Conservation (phyloP, 1,140 invertebrate genomes). For the Bicyclus anynana region DNA sequence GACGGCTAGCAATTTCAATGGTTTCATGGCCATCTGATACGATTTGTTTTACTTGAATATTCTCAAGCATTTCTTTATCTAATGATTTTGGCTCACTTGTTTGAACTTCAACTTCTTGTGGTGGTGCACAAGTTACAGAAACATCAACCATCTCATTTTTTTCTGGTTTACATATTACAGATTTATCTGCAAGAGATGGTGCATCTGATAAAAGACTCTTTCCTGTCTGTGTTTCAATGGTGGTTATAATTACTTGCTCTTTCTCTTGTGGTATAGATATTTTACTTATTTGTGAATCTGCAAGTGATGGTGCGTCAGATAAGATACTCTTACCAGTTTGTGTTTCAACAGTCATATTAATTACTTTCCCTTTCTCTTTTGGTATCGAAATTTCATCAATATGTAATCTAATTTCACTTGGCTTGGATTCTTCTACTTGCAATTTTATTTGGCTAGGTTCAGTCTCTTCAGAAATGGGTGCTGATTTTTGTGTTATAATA, state of each 20-base stretch:
- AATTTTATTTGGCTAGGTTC: background rate
- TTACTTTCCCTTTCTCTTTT: constrained; percentile 15
- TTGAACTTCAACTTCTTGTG: constrained; percentile 79
- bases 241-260: no score
- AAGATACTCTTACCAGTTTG: constrained; percentile 74
- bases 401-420: constrained; percentile 20
- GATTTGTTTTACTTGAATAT: constrained; percentile 84
- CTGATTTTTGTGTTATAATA: background rate
- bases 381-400: constrained; percentile 29
- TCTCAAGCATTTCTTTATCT: constrained; percentile 76
- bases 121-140: constrained; percentile 72
- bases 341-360: constrained; percentile 69
- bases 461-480: background rate
- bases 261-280: no score
- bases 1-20: constrained; percentile 86
- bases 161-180: constrained; percentile 62
- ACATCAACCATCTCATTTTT: constrained; percentile 59
- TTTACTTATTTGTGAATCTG: no score
- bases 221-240: constrained; percentile 56
- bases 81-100: constrained; percentile 73
- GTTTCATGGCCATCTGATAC: constrained; percentile 84
- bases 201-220: constrained; percentile 69
- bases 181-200: constrained; percentile 56
- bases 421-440: constrained; percentile 14
- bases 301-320: constrained; percentile 48